Conservation (phyloP, 2,113 vertebrate species). For the Arizona elegans region DNA sequence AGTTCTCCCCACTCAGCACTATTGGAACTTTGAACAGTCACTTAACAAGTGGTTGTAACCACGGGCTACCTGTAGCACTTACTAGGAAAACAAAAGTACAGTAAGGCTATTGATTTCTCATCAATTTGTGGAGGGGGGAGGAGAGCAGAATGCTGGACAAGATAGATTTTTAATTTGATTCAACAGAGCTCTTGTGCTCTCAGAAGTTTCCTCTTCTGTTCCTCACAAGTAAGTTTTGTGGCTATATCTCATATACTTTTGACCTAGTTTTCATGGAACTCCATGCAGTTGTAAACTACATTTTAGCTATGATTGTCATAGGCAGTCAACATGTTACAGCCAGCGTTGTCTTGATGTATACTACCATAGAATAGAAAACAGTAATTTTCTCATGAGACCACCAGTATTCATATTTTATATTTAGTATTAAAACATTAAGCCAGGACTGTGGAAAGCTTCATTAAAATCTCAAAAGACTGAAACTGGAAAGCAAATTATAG, state of each 20-base stretch:
- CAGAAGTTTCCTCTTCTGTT: neutral
- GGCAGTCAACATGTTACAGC: neutral
- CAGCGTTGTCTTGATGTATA: neutral
- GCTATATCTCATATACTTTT: neutral
- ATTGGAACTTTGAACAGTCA: neutral
- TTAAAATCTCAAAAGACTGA: neutral
- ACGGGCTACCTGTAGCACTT: neutral
- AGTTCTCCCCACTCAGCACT: neutral
- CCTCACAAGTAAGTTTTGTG: neutral
- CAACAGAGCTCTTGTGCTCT: neutral
- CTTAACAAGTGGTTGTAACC: neutral
- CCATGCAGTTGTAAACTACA: neutral
- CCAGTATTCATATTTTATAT: neutral
- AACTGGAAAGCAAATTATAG: neutral
- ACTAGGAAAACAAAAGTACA: neutral
- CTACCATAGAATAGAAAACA: neutral
- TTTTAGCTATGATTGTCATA: neutral
- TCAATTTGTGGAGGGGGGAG: neutral
- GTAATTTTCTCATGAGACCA: neutral
- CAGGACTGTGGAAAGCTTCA: neutral
- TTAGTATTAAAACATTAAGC: neutral
- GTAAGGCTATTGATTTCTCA: neutral
- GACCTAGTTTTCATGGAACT: neutral
- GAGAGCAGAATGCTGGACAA: neutral
- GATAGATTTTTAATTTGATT: neutral